Conservation (phyloP, 1,140 invertebrate species). For the Eubasilissa regina region DNA sequence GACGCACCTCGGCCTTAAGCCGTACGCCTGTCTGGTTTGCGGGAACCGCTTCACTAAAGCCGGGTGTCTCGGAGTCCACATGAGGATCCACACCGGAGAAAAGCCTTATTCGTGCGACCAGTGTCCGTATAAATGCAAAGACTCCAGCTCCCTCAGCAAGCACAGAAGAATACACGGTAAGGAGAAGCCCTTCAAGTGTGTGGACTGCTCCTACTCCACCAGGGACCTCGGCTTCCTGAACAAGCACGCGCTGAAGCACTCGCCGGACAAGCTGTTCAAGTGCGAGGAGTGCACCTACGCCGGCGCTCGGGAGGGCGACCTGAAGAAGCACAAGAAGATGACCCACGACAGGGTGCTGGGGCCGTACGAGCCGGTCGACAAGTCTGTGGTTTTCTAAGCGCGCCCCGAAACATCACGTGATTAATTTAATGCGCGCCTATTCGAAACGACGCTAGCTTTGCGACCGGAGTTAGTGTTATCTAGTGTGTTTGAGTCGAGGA, state of each 20-base stretch:
- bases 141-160: conserved; percentile 13
- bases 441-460: no score
- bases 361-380: background rate
- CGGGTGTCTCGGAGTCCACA: background rate
- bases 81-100: conserved; percentile 30
- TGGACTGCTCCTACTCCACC: conserved; percentile 5
- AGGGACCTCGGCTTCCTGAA: background rate
- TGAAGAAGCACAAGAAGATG: conserved; percentile 24
- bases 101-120: conserved; percentile 24
- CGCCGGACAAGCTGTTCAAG: conserved; percentile 10
- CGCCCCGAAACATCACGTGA: no score
- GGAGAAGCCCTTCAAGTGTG: background rate
- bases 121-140: conserved; percentile 12
- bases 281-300: conserved; percentile 9
- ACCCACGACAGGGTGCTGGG: background rate
- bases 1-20: conserved; percentile 25
- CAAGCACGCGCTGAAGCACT: conserved; percentile 20
- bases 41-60: background rate
- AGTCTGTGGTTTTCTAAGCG: background rate
- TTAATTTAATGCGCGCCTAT: no score
- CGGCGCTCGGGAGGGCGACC: background rate
- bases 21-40: conserved; percentile 10
- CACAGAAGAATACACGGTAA: background rate
- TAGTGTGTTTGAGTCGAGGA: no score
- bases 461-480: no score